Evolutionary conservation across 2,113 vertebrate genomes (phyloP).

Genomic region (Pachyramphus minor): DNA sequence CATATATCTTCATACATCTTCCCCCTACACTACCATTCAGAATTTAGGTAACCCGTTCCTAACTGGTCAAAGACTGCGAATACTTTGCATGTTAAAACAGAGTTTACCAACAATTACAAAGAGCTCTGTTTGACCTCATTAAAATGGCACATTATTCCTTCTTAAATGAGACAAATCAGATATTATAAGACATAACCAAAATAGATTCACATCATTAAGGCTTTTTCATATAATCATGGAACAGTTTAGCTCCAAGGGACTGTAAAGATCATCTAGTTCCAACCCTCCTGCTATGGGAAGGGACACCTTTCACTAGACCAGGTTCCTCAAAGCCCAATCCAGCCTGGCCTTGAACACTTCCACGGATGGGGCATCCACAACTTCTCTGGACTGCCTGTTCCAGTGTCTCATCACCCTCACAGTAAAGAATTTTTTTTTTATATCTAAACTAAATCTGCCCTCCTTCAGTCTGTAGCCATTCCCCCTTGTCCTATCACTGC

Average conservation of each 20-base stretch:
- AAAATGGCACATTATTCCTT: not conserved
- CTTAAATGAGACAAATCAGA: not conserved
- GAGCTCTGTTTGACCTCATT: not conserved
- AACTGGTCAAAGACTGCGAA: not conserved
- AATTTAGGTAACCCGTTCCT: not conserved
- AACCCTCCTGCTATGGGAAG: not conserved
- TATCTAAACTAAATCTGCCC: not conserved
- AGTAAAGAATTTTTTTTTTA: not conserved
- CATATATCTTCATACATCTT: not conserved
- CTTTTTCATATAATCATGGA: not conserved
- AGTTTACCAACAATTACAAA: not conserved
- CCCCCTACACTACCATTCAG: not conserved
- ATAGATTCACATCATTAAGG: not conserved
- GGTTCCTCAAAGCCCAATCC: not conserved
- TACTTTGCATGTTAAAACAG: not conserved
- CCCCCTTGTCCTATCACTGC: not conserved
- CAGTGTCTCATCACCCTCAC: not conserved
- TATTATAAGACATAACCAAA: not conserved
- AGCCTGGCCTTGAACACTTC: not conserved
- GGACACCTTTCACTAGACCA: not conserved
- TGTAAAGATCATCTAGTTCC: not conserved
- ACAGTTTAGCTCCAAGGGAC: not conserved
- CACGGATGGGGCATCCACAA: not conserved
- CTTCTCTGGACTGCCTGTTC: not conserved
- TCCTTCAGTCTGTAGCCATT: not conserved